Base-by-base conservation (phyloP, 2,888 invertebrate genomes). In the Scaptomyza tumidula region DNA sequence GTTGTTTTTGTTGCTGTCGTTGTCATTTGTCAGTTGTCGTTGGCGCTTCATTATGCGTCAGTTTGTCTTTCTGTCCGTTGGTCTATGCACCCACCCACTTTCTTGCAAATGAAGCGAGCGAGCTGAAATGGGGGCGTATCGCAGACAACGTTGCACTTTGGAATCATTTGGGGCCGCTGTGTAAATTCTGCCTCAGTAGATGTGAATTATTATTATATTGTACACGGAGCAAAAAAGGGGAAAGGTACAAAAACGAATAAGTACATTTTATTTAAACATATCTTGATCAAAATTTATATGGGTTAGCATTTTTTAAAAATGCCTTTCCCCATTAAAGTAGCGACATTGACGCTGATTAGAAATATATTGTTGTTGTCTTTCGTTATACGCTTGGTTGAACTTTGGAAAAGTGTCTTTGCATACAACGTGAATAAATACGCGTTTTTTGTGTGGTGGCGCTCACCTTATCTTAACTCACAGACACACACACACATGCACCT, bases 131-230 rank as follows among this genome's bases (percentile, higher is more conserved):
- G 78, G 66, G 79, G 69, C 82, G 71, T 67, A 67, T 53, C 57
- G 62, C 60, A 44, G 52, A 62, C 74, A 54, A 19, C 46, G 54
- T 33, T 87, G 83, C 76, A 85, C 83, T 87, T 83, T 83, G 83
- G 87, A 83, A 65, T 55, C 77, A 62, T 73, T 69, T 46, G 75
- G 55, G 52, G 54, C 63, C 57, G 50, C 31, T 57, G 49, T 57
- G 70, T 57, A 63, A 57, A 59, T 54, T 56, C 43, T 57, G 64
- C n/a, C 39, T 11, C 19, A 39, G 53, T 29, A 19, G 11, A 41
- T 29, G 50, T 31, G 39, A 54, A 49, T 33, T 48, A 41, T 52
- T 54, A 72, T 49, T 60, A 60, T 60, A 57, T 43, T 55, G 7
- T 53, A 58, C 64, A 75, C 64, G 68, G 56, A 7, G 63, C 14